Evolutionary conservation across 2,113 vertebrate species (phyloP).

Genomic region (Chiloscyllium plagiosum): DNA sequence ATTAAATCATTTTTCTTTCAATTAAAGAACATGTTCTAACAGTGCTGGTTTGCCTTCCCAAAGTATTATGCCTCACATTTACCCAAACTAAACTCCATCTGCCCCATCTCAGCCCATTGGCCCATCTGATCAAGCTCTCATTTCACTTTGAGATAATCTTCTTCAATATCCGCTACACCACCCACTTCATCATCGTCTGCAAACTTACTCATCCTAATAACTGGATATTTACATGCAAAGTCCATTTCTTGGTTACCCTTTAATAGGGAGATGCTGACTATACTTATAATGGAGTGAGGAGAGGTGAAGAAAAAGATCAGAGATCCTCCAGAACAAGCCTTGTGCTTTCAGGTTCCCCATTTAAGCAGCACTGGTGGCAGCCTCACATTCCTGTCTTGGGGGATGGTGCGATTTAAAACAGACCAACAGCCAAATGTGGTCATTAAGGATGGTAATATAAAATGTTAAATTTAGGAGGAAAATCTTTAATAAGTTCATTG

Average conservation of each 20-base stretch:
- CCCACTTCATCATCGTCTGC: too few species aligned
- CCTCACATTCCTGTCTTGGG: neutral
- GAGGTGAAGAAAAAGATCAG: neutral
- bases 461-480: neutral
- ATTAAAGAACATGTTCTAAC: neutral
- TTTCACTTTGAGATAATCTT: too few species aligned
- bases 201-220: too few species aligned
- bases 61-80: too few species aligned
- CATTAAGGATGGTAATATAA: neutral
- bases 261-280: neutral
- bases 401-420: neutral
- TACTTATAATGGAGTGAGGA: neutral
- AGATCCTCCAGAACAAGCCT: neutral
- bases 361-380: neutral
- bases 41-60: too few species aligned
- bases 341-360: neutral
- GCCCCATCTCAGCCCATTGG: too few species aligned
- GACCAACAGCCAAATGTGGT: neutral
- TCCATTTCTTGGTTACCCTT: neutral
- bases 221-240: too few species aligned
- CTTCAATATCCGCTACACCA: too few species aligned
- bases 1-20: neutral
- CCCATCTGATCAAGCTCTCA: too few species aligned
- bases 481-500: neutral
- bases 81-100: too few species aligned